Evolutionary conservation across 2,888 invertebrate genomes (phyloP).

Genomic region (Meteorus cinctellus): DNA sequence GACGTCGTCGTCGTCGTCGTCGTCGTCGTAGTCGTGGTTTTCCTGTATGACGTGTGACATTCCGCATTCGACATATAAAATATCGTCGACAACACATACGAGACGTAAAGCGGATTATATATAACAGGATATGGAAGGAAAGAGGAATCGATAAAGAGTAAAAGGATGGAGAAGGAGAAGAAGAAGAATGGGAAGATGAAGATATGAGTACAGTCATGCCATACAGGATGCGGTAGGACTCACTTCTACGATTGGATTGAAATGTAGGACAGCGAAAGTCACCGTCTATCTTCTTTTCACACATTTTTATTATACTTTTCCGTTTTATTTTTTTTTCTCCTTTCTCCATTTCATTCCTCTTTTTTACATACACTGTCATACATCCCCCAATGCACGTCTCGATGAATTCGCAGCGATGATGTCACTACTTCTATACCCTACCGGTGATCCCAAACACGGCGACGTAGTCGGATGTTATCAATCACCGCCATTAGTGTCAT

Average conservation of each 20-base stretch:
- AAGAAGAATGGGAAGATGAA: not conserved
- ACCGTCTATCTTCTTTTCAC: not conserved
- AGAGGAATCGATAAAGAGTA: not conserved
- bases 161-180: not conserved
- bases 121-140: not conserved
- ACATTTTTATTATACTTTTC: not conserved
- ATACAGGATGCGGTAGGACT: not conserved
- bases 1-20: not conserved
- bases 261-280: conserved; percentile 6
- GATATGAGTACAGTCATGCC: not conserved
- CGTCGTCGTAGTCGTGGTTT: not conserved
- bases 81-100: not conserved
- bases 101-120: conserved; percentile 1
- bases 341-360: not conserved
- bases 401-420: conserved; percentile 2
- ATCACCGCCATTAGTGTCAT: conserved; percentile 44
- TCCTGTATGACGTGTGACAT: conserved; percentile 5
- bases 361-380: not conserved
- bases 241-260: not conserved
- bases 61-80: not conserved
- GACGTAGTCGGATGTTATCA: conserved; percentile 50
- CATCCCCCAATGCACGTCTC: not conserved
- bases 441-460: conserved; percentile 1
- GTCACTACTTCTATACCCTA: not conserved
- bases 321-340: not conserved